phyloP scores from a whole-genome alignment of 1,140 invertebrate species.

The Popillia japonica region DNA sequence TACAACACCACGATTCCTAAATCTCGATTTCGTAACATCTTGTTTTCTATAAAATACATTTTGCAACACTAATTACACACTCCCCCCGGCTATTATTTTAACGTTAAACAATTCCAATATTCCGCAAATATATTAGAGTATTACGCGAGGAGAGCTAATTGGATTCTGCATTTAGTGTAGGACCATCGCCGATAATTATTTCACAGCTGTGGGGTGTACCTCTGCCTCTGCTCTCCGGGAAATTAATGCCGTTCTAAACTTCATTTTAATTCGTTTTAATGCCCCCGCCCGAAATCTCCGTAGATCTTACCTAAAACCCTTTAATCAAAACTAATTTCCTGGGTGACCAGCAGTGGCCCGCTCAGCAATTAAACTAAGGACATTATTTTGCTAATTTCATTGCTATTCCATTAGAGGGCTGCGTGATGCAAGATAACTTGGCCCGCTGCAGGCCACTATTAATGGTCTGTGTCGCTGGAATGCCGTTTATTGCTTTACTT shows the following conservation, averaged over 20 bases:
- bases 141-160: background rate
- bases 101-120: slow-evolving; percentile 7
- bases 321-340: slow-evolving; percentile 50
- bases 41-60: background rate
- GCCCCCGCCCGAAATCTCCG: slow-evolving; percentile 17
- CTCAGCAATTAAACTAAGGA: slow-evolving; percentile 59
- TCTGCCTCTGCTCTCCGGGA: background rate
- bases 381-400: slow-evolving; percentile 61
- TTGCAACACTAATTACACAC: background rate
- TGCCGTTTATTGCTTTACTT: slow-evolving; percentile 37
- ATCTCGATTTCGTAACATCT: too few relatives aligned
- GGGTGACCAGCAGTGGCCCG: slow-evolving; percentile 45
- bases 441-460: slow-evolving; percentile 43
- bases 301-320: slow-evolving; percentile 41
- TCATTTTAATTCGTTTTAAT: slow-evolving; percentile 40
- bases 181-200: slow-evolving; percentile 36
- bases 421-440: slow-evolving; percentile 58
- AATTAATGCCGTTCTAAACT: slow-evolving; percentile 29
- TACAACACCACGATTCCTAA: too few relatives aligned
- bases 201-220: slow-evolving; percentile 28
- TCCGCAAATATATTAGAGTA: slow-evolving; percentile 6
- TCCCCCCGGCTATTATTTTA: background rate
- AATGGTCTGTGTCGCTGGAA: slow-evolving; percentile 40
- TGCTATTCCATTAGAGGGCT: slow-evolving; percentile 59
- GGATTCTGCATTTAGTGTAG: slow-evolving; percentile 7